Base-by-base conservation (phyloP, 2,113 vertebrate genomes). In the Sciurus niger region DNA sequence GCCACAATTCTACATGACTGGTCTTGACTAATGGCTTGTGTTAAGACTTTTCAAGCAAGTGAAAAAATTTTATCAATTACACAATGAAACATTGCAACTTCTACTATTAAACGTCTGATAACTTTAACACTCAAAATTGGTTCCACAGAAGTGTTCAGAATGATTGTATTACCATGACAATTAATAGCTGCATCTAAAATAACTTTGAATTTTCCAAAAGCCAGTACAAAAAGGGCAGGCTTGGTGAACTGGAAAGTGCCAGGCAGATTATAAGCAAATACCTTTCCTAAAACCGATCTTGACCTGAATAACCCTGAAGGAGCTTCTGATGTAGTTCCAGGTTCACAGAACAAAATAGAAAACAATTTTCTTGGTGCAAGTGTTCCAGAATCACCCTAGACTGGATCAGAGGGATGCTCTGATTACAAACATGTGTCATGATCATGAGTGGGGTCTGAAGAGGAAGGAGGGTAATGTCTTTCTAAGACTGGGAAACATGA, bases 261-360 rank as follows among this genome's bases (percentile, higher is more conserved):
- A 92, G 87, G 84, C 74, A 90, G 90, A 97, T 96, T 80, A 97
- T 24, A 90, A 93, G 90, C 93, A 93, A 97, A 97, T 97, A 92
- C 83, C 95, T 97, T 97, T 94, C 88, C 72, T 96, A 96, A 95
- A 93, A 97, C 86, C 3, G 46, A 92, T 92, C 93, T 95, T 89
- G 96, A 92, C 96, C 92, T 95, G 96, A 95, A 92, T 93, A 97
- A 95, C 84, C 92, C 89, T 74, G 34, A 93, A 90, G 32, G 80
- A 87, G 79, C 96, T 96, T 97, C 73, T 96, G 92, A 97, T 95
- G 86, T 97, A 68, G 74, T 95, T 97, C 97, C 97, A 97, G 93
- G 90, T 43, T 70, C 89, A 89, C 43, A 92, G 96, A 96, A 97
- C 83, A 97, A 97, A 97, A 97, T 89, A 97, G 97, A 89, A 97